Conservation (phyloP, 92 coral and sea anemone species). For the Paragorgia papillata region DNA sequence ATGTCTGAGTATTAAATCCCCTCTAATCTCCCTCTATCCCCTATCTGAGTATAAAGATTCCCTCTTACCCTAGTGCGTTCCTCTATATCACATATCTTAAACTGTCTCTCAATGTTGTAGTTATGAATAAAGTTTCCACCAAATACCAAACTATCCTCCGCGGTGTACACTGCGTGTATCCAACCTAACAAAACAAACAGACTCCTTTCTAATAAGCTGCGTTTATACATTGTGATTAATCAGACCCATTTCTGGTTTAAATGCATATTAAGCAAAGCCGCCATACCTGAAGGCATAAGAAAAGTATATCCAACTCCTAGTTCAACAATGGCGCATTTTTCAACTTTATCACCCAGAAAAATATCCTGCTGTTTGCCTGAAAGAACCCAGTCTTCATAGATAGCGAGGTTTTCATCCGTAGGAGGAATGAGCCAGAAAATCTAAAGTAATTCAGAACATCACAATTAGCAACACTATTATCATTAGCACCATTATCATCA, state of each 20-base stretch:
- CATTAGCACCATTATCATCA: background rate
- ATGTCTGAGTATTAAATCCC: too few relatives aligned
- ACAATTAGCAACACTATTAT: background rate
- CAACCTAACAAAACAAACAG: constrained; percentile 61
- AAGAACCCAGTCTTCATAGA: constrained; percentile 93
- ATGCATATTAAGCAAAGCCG: background rate
- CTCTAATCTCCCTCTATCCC: too few relatives aligned
- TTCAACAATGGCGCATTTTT: constrained; percentile 76
- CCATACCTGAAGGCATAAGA: constrained; percentile 91
- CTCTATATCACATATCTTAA: constrained; percentile 85
- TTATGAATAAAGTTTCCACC: constrained; percentile 98
- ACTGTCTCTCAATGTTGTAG: constrained; percentile 80
- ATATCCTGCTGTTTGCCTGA: constrained; percentile 98
- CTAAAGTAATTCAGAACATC: constrained; percentile 39
- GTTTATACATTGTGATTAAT: background rate
- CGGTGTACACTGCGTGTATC: constrained; percentile 97
- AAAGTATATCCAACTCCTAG: constrained; percentile 86
- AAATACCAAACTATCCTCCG: constrained; percentile 92
- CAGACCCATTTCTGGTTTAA: background rate
- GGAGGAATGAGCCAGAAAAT: constrained; percentile 98
- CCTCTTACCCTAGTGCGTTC: constrained; percentile 66
- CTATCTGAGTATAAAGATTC: too few relatives aligned
- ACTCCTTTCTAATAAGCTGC: too few relatives aligned
- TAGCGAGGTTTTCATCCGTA: constrained; percentile 77
- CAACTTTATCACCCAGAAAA: constrained; percentile 97